A percentile compares a stretch with the other conserved stretches of the same genome.
phyloP scores from a whole-genome alignment of 1,140 invertebrate species.

The Cryptotermes secundus region DNA sequence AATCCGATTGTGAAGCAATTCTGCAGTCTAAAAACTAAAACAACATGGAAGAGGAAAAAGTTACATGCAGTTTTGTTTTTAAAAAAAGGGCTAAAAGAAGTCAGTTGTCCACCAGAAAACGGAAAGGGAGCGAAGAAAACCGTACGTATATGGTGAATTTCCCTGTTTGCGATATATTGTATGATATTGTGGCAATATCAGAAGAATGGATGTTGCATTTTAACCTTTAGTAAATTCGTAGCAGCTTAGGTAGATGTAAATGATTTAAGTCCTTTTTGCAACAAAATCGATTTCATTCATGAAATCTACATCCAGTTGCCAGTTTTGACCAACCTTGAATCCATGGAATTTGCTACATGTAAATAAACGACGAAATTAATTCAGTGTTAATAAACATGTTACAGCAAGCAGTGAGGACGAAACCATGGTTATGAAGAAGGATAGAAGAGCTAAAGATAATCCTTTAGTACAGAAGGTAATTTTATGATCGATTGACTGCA shows the following conservation, averaged over 20 bases:
- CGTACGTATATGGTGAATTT: constrained; percentile 14
- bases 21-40: too few relatives aligned
- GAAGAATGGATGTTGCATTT: background rate
- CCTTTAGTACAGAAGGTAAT: constrained; percentile 55
- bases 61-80: background rate
- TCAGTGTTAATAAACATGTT: constrained; percentile 37
- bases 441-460: constrained; percentile 55
- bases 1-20: too few relatives aligned
- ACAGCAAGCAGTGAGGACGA: constrained; percentile 51
- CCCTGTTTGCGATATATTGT: background rate
- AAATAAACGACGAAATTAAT: too few relatives aligned
- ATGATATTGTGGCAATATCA: background rate
- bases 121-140: constrained; percentile 25
- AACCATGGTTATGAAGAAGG: constrained; percentile 53
- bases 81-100: constrained; percentile 31
- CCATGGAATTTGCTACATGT: too few relatives aligned
- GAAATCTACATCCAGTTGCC: too few relatives aligned
- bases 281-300: background rate
- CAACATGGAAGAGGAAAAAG: too few relatives aligned
- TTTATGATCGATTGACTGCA: too few relatives aligned
- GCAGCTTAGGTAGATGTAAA: background rate
- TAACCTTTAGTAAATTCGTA: background rate
- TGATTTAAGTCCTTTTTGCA: background rate
- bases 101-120: constrained; percentile 27
- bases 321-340: too few relatives aligned